Percentiles rank a stretch among this genome's conserved stretches.
Conservation (phyloP, 2,888 invertebrate genomes). For the Orthosia incerta region DNA sequence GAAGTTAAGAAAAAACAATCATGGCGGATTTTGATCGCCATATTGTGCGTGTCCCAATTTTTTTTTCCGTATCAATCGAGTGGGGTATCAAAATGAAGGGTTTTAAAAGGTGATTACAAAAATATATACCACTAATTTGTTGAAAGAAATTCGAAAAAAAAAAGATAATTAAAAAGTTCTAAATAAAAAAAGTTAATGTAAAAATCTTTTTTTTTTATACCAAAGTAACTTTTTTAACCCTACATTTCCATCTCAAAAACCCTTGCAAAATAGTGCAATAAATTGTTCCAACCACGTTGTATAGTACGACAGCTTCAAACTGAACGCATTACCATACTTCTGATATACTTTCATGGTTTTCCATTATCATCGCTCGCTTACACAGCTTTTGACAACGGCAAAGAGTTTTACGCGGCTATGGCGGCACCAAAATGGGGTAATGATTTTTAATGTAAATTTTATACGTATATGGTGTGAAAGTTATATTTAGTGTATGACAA, state of each 20-base stretch:
- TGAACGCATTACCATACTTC: conserved; percentile 50
- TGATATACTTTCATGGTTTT: conserved; percentile 49
- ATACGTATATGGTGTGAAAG: conserved; percentile 7
- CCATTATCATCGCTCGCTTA: conserved; percentile 49
- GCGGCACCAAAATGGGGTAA: conserved; percentile 47
- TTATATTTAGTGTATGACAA: not conserved
- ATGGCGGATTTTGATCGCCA: no score
- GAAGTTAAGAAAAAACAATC: no score
- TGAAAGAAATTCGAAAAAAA: no score
- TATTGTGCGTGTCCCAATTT: no score
- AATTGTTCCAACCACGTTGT: conserved; percentile 13
- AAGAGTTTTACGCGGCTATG: conserved; percentile 34
- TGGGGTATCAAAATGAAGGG: no score
- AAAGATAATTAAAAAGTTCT: no score
- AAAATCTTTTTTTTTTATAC: no score
- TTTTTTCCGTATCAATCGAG: no score
- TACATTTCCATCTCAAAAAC: not conserved
- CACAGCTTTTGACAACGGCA: conserved; percentile 36
- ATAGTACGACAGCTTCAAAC: conserved; percentile 29
- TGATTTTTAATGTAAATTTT: conserved; percentile 60
- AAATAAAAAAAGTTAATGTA: no score
- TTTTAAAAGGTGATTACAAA: no score
- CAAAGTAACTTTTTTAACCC: not conserved
- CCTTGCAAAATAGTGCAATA: conserved; percentile 11
- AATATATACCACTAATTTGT: no score